These are phyloP conservation scores for Papilio demoleus DNA, from an alignment of 2,888 invertebrate genomes.

Conservation along the genomic window DNA sequence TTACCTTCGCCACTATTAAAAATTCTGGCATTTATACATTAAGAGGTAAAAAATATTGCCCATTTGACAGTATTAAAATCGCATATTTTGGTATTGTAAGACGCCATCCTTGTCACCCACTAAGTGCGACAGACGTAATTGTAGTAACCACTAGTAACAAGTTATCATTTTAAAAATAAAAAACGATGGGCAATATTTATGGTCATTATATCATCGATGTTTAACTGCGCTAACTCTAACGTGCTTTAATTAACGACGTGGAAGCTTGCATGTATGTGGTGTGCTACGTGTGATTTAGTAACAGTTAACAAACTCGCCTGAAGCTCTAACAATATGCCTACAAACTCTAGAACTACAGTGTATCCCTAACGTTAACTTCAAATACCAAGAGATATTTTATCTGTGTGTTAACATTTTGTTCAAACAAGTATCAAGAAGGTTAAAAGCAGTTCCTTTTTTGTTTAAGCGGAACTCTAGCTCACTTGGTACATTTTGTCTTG, in stretches of 20 bases:
- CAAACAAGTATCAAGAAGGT: neutral
- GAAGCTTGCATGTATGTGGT: conserved; percentile 40
- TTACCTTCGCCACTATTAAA: neutral
- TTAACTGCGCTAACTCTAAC: conserved; percentile 31
- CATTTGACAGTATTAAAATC: neutral
- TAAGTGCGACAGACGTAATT: neutral
- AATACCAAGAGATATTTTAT: too few species aligned
- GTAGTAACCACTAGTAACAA: neutral
- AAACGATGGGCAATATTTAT: neutral
- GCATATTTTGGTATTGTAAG: neutral
- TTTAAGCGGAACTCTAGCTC: neutral
- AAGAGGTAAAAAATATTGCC: neutral
- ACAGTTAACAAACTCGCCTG: neutral
- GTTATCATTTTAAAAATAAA: neutral
- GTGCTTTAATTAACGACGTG: conserved; percentile 35
- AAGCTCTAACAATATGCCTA: conserved; percentile 17
- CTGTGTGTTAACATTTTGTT: too few species aligned
- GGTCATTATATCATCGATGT: conserved; percentile 26
- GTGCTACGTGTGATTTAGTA: conserved; percentile 30
- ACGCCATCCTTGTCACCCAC: neutral
- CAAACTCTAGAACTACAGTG: neutral
- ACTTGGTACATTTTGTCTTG: neutral
- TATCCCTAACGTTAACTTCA: neutral
- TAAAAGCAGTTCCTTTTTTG: neutral
- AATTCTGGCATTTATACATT: neutral